Evolutionary conservation across 1,140 invertebrate species (phyloP).

Genomic region (Cheumatopsyche charites): DNA sequence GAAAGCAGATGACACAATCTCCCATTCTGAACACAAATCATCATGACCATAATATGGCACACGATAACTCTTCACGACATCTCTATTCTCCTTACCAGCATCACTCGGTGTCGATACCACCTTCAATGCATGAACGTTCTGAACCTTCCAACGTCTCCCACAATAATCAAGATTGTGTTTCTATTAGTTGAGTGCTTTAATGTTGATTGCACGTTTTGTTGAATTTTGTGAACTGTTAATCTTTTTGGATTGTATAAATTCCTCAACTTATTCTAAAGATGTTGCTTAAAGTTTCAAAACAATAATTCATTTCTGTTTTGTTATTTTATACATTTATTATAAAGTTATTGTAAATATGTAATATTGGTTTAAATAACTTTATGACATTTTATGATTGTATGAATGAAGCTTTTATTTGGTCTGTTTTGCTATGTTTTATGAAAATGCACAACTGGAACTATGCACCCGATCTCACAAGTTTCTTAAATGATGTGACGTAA

Average conservation of each 20-base stretch:
- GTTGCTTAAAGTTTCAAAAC: too few species aligned
- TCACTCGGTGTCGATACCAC: slow-evolving; percentile 34
- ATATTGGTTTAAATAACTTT: too few species aligned
- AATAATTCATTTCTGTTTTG: too few species aligned
- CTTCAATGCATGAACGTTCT: slow-evolving; percentile 35
- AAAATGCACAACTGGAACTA: too few species aligned
- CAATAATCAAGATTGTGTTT: slow-evolving; percentile 46
- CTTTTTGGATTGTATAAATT: slow-evolving; percentile 4
- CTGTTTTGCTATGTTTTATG: too few species aligned
- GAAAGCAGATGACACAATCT: slow-evolving; percentile 20
- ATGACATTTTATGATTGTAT: too few species aligned
- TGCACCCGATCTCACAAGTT: too few species aligned
- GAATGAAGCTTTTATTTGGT: too few species aligned
- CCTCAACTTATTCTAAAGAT: too few species aligned
- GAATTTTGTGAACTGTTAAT: not conserved
- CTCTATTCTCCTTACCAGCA: slow-evolving; percentile 43
- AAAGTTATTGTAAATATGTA: too few species aligned
- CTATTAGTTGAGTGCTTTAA: slow-evolving; percentile 44
- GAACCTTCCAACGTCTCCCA: slow-evolving; percentile 39
- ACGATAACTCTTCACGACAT: slow-evolving; percentile 37
- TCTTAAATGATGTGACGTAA: too few species aligned
- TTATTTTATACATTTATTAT: too few species aligned
- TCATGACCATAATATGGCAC: slow-evolving; percentile 28
- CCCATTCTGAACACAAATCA: slow-evolving; percentile 24
- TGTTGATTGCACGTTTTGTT: not conserved